Evolutionary conservation across 2,888 invertebrate genomes (phyloP).

Genomic region (Agapostemon virescens): DNA sequence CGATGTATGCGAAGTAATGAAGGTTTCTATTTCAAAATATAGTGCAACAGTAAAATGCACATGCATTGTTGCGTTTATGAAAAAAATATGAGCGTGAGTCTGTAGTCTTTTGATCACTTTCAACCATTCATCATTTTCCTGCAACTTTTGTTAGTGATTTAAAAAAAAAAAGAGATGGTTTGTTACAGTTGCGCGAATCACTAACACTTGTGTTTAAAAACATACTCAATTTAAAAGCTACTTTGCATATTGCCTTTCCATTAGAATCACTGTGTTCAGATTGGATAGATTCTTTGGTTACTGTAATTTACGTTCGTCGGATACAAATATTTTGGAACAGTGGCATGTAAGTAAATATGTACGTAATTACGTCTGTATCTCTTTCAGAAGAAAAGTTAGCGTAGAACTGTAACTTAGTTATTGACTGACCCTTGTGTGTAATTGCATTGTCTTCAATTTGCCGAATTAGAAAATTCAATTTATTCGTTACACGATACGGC

Average conservation of each 20-base stretch:
- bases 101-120: too few relatives aligned
- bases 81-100: too few relatives aligned
- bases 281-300: neutral
- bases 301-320: neutral
- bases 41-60: too few relatives aligned
- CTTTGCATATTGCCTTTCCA: neutral
- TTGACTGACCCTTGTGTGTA: neutral
- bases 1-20: too few relatives aligned
- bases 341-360: neutral
- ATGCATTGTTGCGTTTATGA: too few relatives aligned
- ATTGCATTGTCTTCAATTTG: conserved; percentile 2
- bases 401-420: conserved; percentile 1
- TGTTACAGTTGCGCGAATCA: too few relatives aligned
- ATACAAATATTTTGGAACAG: neutral
- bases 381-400: neutral
- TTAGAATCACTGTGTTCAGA: neutral
- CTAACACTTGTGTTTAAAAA: neutral
- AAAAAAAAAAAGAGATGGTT: too few relatives aligned
- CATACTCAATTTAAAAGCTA: neutral
- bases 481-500: neutral
- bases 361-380: neutral
- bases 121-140: too few relatives aligned
- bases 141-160: too few relatives aligned
- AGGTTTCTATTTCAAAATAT: too few relatives aligned
- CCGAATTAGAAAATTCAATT: conserved; percentile 4